phyloP scores from a whole-genome alignment of 2,888 invertebrate species.

The Drosophila ezoana region DNA sequence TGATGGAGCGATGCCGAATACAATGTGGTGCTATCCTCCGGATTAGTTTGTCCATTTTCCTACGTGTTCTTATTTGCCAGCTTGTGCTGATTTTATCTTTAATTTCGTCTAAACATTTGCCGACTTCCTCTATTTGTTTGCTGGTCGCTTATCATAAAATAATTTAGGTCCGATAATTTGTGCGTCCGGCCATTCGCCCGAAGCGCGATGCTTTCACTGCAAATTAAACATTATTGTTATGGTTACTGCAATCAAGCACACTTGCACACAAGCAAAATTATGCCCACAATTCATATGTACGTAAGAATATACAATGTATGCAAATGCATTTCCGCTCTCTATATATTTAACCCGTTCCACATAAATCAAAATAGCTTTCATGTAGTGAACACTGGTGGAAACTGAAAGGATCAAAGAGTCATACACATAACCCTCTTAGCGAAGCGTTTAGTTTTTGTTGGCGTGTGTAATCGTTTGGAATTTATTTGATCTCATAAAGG shows the following conservation, averaged over 20 bases:
- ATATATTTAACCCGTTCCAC: slow-evolving; percentile 4
- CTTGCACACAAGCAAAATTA: slow-evolving; percentile 8
- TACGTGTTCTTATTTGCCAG: slow-evolving; percentile 39
- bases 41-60: slow-evolving; percentile 20
- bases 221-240: slow-evolving; percentile 63
- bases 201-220: slow-evolving; percentile 30
- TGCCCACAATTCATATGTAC: not conserved
- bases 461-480: slow-evolving; percentile 13
- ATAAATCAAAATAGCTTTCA: slow-evolving; percentile 39
- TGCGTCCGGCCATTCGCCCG: slow-evolving; percentile 37
- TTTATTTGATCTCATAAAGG: slow-evolving; percentile 6
- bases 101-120: slow-evolving; percentile 41
- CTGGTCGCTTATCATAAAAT: slow-evolving; percentile 60
- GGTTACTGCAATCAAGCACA: slow-evolving; percentile 33
- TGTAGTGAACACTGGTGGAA: not conserved
- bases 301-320: slow-evolving; percentile 7
- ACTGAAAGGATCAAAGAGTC: slow-evolving; percentile 9
- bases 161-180: slow-evolving; percentile 58
- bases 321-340: slow-evolving; percentile 45
- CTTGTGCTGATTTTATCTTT: slow-evolving; percentile 57
- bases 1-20: slow-evolving; percentile 15
- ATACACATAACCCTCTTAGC: slow-evolving; percentile 22
- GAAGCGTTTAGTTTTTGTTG: slow-evolving; percentile 10
- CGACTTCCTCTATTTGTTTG: slow-evolving; percentile 31
- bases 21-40: slow-evolving; percentile 15